Evolutionary conservation across 1,140 invertebrate genomes (phyloP), one percentile per base, ranked within the genome.

Genomic region (Nephotettix cincticeps): DNA sequence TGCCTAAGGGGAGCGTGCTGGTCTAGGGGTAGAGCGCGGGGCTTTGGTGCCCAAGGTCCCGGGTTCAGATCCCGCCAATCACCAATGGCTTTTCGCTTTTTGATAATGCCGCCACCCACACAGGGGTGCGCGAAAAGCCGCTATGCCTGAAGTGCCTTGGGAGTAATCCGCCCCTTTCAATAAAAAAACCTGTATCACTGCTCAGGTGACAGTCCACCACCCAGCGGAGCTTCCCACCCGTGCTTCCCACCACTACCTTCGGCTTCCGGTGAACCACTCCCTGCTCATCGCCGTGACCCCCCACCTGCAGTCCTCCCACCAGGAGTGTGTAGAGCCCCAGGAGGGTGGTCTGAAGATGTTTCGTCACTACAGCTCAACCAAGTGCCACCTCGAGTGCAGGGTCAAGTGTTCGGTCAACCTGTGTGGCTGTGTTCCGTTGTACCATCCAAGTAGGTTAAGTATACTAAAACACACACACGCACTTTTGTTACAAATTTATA

Each of bases 331-430:
- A 25, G 56, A 6, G 1, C 21, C 13, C 56, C 28, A 9, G 28
- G 23, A 29, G 14, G 32, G 32, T 6, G 32, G 6, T 6, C n/a
- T n/a, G 6, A 17, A 51, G 47, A 4, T 61, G 56, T 61, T 61
- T 25, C 14, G 23, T 1, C 27, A 25, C 27, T 61, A 61, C 27
- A 25, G 11, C 9, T 25, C 2, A 28, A n/a, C 23, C 4, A 61
- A 61, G 14, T 61, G 56, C 25, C 56, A 11, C 14, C 56, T 61
- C 1, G 56, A 61, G 56, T 61, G 56, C n/a, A 61, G 56, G n/a
- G 23, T 61, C 25, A 61, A n/a, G 25, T 61, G 56, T 61, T 61
- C 56, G 4, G 4, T 27, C 21, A 61, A 23, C 23, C 4, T 61
- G 56, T 61, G 56, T 23, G 56, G 56, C 56, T 61, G 56, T 29